Conservation (phyloP, 1,140 invertebrate species). For the Stratiolaelaps scimitus region DNA sequence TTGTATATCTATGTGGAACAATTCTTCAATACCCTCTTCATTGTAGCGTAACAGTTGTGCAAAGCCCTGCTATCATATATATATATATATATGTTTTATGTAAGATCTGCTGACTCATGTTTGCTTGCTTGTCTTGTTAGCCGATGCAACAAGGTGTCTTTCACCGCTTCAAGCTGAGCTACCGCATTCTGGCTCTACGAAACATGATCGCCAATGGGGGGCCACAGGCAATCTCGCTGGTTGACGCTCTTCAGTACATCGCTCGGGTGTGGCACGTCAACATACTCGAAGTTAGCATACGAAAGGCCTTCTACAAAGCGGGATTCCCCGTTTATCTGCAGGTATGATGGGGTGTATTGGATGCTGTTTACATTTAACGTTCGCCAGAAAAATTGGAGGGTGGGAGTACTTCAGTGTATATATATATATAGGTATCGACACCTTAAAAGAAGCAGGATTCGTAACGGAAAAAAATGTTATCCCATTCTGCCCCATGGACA, state of each 20-base stretch:
- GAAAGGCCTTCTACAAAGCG: slow-evolving; percentile 23
- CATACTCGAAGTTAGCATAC: slow-evolving; percentile 17
- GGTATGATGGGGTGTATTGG: neutral
- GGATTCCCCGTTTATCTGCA: slow-evolving; percentile 22
- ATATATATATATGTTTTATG: too few species aligned
- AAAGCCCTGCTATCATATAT: too few species aligned
- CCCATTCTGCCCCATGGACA: neutral
- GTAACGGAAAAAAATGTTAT: too few species aligned
- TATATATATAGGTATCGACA: too few species aligned
- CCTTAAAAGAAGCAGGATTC: too few species aligned
- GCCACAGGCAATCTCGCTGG: slow-evolving; percentile 2
- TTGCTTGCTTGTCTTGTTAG: neutral
- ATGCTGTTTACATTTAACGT: too few species aligned
- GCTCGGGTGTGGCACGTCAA: slow-evolving; percentile 5
- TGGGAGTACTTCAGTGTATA: neutral
- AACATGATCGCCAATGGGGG: slow-evolving; percentile 25
- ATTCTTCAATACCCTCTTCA: too few species aligned
- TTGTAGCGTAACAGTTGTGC: too few species aligned
- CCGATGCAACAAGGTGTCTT: slow-evolving; percentile 24
- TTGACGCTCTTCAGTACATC: slow-evolving; percentile 21
- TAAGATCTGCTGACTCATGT: too few species aligned
- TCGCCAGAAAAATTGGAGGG: neutral
- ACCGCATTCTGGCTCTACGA: slow-evolving; percentile 10
- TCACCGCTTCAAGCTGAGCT: slow-evolving; percentile 19
- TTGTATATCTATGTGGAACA: too few species aligned